Conservation (phyloP, 2,113 vertebrate species). For the Malurus melanocephalus region DNA sequence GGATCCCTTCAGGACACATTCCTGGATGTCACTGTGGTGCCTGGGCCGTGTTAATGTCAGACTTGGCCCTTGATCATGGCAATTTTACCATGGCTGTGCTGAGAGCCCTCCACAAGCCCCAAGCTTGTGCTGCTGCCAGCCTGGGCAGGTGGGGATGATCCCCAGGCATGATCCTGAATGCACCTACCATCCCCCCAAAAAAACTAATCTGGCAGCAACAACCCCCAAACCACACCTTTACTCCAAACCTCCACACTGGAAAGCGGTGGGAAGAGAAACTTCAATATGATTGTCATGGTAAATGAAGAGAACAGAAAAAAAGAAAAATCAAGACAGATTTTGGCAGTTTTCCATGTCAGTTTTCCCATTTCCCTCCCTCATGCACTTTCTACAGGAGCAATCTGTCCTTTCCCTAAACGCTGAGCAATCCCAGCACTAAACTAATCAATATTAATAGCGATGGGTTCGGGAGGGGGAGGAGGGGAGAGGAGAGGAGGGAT, state of each 20-base stretch:
- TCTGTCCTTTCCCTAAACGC: slow-evolving; percentile 29
- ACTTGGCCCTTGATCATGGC: not conserved
- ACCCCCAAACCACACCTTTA: not conserved
- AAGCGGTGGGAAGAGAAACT: not conserved
- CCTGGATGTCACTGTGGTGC: not conserved
- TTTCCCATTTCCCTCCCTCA: not conserved
- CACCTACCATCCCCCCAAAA: not conserved
- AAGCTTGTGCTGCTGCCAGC: not conserved
- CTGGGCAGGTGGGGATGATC: not conserved
- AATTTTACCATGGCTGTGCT: accelerated
- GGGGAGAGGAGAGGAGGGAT: slow-evolving; percentile 57
- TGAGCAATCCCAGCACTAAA: slow-evolving; percentile 45
- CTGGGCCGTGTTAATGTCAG: not conserved
- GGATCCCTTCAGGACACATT: not conserved
- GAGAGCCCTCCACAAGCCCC: not conserved
- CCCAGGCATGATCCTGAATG: not conserved
- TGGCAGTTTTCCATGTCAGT: not conserved
- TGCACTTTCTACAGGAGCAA: slow-evolving; percentile 21
- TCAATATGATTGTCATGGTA: not conserved
- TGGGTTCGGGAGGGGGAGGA: slow-evolving; percentile 31
- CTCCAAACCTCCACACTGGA: not conserved
- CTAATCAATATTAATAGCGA: slow-evolving; percentile 70
- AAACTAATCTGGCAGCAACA: not conserved
- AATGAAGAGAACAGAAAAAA: not conserved
- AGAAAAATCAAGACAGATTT: not conserved